phyloP scores from a whole-genome alignment of 1,140 invertebrate species.

The Drosophila chauvacae region DNA sequence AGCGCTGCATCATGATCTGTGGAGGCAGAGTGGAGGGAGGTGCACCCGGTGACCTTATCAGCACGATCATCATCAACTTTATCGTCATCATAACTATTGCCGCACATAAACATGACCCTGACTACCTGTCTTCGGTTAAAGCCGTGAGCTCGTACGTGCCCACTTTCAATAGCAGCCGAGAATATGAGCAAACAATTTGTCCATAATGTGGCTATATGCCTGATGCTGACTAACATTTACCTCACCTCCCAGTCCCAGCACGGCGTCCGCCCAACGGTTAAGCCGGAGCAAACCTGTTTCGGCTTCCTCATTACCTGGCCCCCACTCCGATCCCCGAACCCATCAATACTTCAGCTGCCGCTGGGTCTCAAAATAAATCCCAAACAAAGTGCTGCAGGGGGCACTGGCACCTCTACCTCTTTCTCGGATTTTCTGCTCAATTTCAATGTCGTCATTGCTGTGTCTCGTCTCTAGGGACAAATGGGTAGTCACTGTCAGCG shows the following conservation, averaged over 20 bases:
- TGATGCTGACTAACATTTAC: conserved; percentile 42
- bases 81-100: conserved; percentile 32
- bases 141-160: conserved; percentile 52
- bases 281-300: conserved; percentile 44
- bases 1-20: conserved; percentile 66
- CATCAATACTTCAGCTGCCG: conserved; percentile 19
- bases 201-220: conserved; percentile 46
- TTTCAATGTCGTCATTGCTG: conserved; percentile 44
- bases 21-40: conserved; percentile 37
- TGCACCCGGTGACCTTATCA: conserved; percentile 44
- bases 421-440: conserved; percentile 25
- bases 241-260: conserved; percentile 3
- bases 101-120: conserved; percentile 61
- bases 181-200: conserved; percentile 73
- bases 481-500: conserved; percentile 23
- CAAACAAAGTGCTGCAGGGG: conserved; percentile 37
- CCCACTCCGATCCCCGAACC: conserved; percentile 14
- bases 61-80: conserved; percentile 51
- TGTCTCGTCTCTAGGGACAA: conserved; percentile 28
- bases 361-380: conserved; percentile 44
- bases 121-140: conserved; percentile 52
- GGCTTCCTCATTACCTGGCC: conserved; percentile 37
- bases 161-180: conserved; percentile 38
- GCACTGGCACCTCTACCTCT: conserved; percentile 35
- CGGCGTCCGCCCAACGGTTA: conserved; percentile 19